Evolutionary conservation across 37 sponge, comb jelly and placozoan species (phyloP).

Genomic region (Oopsacas minuta): DNA sequence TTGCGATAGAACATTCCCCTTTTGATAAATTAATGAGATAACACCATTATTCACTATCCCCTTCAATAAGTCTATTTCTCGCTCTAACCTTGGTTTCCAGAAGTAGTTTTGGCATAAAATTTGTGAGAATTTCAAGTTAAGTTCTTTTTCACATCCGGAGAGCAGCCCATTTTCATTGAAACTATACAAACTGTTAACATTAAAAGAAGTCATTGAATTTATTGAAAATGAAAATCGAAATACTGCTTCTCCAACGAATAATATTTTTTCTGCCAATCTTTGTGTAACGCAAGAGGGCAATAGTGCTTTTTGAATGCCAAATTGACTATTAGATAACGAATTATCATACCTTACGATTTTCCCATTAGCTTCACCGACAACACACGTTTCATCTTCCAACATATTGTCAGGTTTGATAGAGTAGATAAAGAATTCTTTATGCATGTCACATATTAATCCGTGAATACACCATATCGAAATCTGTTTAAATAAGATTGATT

Average conservation of each 20-base stretch:
- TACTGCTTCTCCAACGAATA: background rate
- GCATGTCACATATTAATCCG: background rate
- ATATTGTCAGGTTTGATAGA: background rate
- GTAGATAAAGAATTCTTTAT: background rate
- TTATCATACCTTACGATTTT: no score
- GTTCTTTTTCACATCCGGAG: background rate
- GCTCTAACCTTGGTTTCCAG: background rate
- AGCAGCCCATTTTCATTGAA: background rate
- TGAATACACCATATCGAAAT: slow-evolving; percentile 1
- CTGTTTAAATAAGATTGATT: background rate
- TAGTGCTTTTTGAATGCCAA: slow-evolving; percentile 7
- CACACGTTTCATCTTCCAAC: background rate
- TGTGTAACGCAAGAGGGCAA: background rate
- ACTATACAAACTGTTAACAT: background rate
- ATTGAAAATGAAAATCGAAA: background rate
- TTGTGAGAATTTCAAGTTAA: background rate
- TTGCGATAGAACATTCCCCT: background rate
- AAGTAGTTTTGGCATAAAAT: background rate
- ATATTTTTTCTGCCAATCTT: background rate
- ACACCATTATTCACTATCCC: background rate
- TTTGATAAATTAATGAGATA: background rate
- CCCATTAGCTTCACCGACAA: background rate
- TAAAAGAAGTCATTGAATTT: background rate
- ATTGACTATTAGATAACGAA: background rate
- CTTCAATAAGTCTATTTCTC: background rate